Percentiles rank a stretch among this genome's conserved stretches.
Evolutionary conservation across 2,888 invertebrate species (phyloP).

Genomic region (Drosophila stalkeri): DNA sequence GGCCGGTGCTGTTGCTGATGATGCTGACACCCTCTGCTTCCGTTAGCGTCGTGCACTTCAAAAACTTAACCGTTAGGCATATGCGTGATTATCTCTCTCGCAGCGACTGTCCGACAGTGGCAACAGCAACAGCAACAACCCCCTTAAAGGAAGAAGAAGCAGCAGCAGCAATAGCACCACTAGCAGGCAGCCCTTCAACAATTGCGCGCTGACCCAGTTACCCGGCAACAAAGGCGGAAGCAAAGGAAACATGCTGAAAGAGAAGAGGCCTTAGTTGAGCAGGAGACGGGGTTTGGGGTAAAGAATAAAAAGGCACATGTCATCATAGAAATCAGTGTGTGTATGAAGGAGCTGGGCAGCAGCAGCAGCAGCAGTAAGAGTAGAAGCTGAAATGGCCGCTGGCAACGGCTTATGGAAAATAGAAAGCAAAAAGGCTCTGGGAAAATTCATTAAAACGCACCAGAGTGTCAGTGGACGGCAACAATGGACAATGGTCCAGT

Average conservation of each 20-base stretch:
- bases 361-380: conserved; percentile 3
- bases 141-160: conserved; percentile 14
- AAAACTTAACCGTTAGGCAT: conserved; percentile 80
- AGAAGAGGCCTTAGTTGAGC: conserved; percentile 41
- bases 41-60: conserved; percentile 63
- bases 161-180: conserved; percentile 6
- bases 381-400: conserved; percentile 49
- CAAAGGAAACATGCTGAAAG: conserved; percentile 77
- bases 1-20: conserved; percentile 48
- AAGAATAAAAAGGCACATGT: conserved; percentile 76
- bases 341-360: conserved; percentile 50
- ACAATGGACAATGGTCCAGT: conserved; percentile 62
- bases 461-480: conserved; percentile 28
- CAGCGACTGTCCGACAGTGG: conserved; percentile 53
- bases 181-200: conserved; percentile 69
- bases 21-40: conserved; percentile 66
- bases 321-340: conserved; percentile 78
- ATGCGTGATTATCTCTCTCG: conserved; percentile 76
- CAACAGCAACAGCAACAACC: conserved; percentile 31
- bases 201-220: conserved; percentile 80
- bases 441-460: conserved; percentile 78
- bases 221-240: conserved; percentile 80
- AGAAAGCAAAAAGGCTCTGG: conserved; percentile 53
- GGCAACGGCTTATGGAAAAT: conserved; percentile 72
- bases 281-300: background rate